These are phyloP conservation scores for Pseudomugil gertrudae DNA, from an alignment of 2,797 vertebrate species.

Conservation along the genomic window DNA sequence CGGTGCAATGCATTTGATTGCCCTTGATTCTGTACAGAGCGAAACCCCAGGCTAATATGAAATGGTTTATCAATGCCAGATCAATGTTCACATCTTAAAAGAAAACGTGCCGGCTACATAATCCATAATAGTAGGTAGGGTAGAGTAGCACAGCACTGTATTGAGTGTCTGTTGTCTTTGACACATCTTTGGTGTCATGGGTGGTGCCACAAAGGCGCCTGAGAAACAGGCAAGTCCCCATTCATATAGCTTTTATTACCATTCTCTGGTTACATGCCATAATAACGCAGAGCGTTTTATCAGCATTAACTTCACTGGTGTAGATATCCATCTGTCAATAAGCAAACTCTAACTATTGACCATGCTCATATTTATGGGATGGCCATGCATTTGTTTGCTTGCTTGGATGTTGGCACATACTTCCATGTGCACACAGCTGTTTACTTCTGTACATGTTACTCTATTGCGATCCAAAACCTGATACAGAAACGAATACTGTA, in stretches of 20 bases:
- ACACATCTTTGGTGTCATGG: constrained; percentile 81
- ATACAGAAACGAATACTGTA: constrained; percentile 11
- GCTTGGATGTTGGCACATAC: constrained; percentile 8
- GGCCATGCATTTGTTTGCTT: constrained; percentile 36
- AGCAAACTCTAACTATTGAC: constrained; percentile 53
- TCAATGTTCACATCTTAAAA: constrained; percentile 78
- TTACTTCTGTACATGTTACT: constrained; percentile 39
- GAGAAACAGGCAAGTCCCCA: constrained; percentile 64
- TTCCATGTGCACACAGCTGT: constrained; percentile 2
- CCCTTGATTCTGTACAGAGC: constrained; percentile 73
- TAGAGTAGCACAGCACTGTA: constrained; percentile 56
- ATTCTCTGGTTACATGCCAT: constrained; percentile 76
- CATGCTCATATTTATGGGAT: constrained; percentile 47
- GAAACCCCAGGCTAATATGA: constrained; percentile 64
- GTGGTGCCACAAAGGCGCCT: constrained; percentile 77
- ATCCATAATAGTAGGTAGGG: constrained; percentile 64
- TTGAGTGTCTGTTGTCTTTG: constrained; percentile 76
- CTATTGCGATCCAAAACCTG: constrained; percentile 60
- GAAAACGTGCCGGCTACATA: constrained; percentile 58
- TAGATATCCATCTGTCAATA: constrained; percentile 75
- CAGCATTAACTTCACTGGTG: constrained; percentile 67
- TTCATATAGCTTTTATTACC: constrained; percentile 76
- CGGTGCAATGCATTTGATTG: constrained; percentile 64
- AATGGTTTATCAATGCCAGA: constrained; percentile 77
- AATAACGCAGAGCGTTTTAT: constrained; percentile 61